These are phyloP conservation scores for Poecilia picta DNA, from an alignment of 2,797 vertebrate genomes.

Conservation along the genomic window DNA sequence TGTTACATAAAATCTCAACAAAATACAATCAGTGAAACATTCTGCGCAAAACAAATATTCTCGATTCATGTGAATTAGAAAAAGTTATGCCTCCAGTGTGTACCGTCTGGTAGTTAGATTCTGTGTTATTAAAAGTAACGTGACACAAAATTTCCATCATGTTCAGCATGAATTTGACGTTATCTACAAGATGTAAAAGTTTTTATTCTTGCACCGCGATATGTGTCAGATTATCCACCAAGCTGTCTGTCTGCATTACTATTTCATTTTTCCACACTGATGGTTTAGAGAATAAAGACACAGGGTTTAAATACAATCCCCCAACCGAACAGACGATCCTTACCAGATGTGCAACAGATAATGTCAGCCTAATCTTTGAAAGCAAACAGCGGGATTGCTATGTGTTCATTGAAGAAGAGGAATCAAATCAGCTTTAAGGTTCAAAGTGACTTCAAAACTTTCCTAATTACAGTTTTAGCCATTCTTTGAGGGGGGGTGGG, in stretches of 20 bases:
- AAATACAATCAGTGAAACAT: not conserved
- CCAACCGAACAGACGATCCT: slow-evolving; percentile 52
- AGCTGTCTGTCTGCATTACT: slow-evolving; percentile 70
- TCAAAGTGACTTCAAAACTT: slow-evolving; percentile 47
- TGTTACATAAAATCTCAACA: not conserved
- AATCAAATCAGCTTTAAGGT: slow-evolving; percentile 49
- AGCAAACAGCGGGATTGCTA: slow-evolving; percentile 58
- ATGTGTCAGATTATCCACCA: slow-evolving; percentile 74
- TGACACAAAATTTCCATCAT: slow-evolving; percentile 50
- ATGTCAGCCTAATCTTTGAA: slow-evolving; percentile 59
- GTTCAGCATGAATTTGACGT: slow-evolving; percentile 52
- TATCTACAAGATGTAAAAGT: slow-evolving; percentile 66
- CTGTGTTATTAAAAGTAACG: slow-evolving; percentile 28
- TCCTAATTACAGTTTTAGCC: slow-evolving; percentile 29
- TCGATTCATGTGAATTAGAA: slow-evolving; percentile 27
- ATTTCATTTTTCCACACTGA: slow-evolving; percentile 70
- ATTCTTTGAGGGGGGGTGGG: not conserved
- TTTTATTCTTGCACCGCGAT: slow-evolving; percentile 69
- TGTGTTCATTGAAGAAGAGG: slow-evolving; percentile 33
- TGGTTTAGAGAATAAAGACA: slow-evolving; percentile 77
- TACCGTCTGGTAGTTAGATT: slow-evolving; percentile 33
- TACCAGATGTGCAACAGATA: slow-evolving; percentile 72
- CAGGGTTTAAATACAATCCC: slow-evolving; percentile 66
- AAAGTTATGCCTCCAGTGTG: slow-evolving; percentile 32
- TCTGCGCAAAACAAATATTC: not conserved